Evolutionary conservation across 2,888 invertebrate genomes (phyloP), one percentile per base, ranked within the genome.

Genomic region (Ferdinandea cuprea): DNA sequence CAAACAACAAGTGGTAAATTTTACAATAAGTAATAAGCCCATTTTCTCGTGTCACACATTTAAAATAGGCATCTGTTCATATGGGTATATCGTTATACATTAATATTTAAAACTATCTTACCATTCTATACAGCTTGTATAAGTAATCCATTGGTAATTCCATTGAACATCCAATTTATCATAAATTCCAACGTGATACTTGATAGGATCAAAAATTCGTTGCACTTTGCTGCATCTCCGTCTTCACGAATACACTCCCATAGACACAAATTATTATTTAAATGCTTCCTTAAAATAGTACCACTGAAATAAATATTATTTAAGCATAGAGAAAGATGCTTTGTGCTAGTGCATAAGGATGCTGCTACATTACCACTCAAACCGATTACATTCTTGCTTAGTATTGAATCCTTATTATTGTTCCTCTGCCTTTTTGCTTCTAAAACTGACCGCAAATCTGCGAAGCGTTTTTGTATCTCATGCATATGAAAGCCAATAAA

Each of bases 261-360:
- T 48, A 17, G 44, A 28, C 48, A 44, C 56, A 30, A 52, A 73
- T 73, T 68, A 63, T 73, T 81, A 77, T 72, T 78, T 56, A 50
- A 83, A 83, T 73, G 68, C 68, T 78, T 68, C 78, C 83, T 83
- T 78, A 83, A 83, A 83, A 78, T 78, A 78, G 73, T 68, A 78
- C 63, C 83, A 81, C 66, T 81, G 81, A 77, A 59, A 78, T 48
- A 83, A 63, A 71, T 54, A 74, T 42, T 63, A 83, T 50, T 37
- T 56, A 46, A 7, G 42, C 58, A 54, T 52, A 46, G 59, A 48
- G 58, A 59, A 59, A 28, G 58, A 71, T 71, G 46, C 58, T 72
- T 68, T 44, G 61, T 54, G 58, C 48, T 65, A 21, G 42, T 21
- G 46, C 59, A 73, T 8, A 32, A 77, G 78, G 68, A 83, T 83